A percentile compares a stretch with the other conserved stretches of the same genome.
Evolutionary conservation across 2,888 invertebrate species (phyloP).

Genomic region (Nemoura dubitans): DNA sequence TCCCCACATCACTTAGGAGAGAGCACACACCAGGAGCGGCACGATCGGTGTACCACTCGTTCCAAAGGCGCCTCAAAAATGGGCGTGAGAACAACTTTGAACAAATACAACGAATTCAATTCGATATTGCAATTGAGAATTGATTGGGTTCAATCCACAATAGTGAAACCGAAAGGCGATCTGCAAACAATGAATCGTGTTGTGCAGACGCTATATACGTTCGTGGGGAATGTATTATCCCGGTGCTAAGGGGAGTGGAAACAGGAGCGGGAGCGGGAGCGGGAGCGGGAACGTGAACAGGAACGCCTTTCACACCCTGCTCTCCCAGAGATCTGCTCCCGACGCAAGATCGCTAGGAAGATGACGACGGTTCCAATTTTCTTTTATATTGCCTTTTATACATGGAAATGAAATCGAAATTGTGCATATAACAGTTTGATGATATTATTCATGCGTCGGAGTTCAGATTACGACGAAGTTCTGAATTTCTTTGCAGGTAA

Average conservation of each 20-base stretch:
- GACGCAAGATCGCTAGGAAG: not conserved
- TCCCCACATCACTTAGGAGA: too few species aligned
- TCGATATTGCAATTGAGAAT: not conserved
- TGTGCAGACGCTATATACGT: too few species aligned
- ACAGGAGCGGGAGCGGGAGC: too few species aligned
- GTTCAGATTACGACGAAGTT: not conserved
- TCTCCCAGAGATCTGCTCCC: not conserved
- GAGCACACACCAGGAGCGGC: too few species aligned
- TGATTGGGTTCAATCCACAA: not conserved
- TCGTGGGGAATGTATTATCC: not conserved
- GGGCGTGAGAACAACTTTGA: not conserved
- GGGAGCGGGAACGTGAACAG: not conserved
- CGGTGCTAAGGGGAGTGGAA: not conserved
- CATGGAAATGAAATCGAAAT: not conserved
- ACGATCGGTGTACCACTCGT: too few species aligned
- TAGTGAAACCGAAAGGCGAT: not conserved
- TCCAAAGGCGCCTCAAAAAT: too few species aligned
- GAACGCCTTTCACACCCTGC: not conserved
- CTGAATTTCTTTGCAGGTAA: not conserved
- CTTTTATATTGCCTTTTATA: conserved; percentile 4
- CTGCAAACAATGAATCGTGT: not conserved
- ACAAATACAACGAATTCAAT: not conserved
- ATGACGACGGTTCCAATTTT: not conserved
- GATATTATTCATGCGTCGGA: not conserved
- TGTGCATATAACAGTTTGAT: not conserved